These are phyloP conservation scores for Passer montanus DNA, from an alignment of 2,113 vertebrate species.

Conservation along the genomic window DNA sequence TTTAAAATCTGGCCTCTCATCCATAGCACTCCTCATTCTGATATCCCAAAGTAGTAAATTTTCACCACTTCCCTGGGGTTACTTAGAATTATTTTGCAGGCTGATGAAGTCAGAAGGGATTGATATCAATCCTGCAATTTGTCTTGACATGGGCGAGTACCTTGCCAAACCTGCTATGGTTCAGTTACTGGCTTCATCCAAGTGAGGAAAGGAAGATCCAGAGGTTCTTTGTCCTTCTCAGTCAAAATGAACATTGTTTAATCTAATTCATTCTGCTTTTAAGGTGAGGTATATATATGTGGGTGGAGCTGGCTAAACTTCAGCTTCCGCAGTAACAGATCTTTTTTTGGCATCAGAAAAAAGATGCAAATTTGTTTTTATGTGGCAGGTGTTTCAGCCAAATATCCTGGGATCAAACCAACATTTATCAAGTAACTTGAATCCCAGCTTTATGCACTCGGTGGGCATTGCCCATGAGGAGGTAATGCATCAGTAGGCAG, in stretches of 20 bases:
- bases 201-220: background rate
- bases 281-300: background rate
- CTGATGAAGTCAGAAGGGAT: background rate
- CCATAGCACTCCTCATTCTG: background rate
- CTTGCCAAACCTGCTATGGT: background rate
- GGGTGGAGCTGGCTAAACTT: background rate
- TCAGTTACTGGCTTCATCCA: background rate
- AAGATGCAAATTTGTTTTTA: background rate
- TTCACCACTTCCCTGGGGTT: background rate
- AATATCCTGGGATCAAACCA: constrained; percentile 10
- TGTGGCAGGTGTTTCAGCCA: background rate
- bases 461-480: background rate
- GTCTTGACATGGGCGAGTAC: accelerated
- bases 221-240: background rate
- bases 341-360: background rate
- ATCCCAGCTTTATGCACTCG: background rate
- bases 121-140: background rate
- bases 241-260: background rate
- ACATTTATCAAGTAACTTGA: background rate
- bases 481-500: background rate
- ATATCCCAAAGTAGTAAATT: background rate
- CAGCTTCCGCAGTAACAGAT: background rate
- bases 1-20: background rate
- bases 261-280: background rate
- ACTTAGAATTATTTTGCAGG: background rate